phyloP scores from a whole-genome alignment of 2,797 vertebrate species.

The Poeciliopsis paucimaculata region DNA sequence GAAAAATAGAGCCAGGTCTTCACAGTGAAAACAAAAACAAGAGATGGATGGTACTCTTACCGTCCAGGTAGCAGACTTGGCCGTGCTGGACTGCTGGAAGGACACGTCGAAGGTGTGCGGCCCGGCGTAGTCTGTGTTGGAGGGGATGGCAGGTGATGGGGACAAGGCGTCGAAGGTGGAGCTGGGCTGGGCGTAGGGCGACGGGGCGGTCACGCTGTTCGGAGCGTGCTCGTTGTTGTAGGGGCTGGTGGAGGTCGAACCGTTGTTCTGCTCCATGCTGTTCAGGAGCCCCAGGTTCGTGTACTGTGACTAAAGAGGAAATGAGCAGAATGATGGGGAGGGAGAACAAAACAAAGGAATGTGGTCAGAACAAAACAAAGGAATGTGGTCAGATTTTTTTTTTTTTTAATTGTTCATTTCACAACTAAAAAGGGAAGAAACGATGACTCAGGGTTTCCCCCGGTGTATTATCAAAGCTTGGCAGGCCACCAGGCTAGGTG shows the following conservation, averaged over 20 bases:
- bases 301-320: conserved; percentile 84
- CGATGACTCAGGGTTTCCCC: neutral
- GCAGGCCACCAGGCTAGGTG: too few species aligned
- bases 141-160: conserved; percentile 97
- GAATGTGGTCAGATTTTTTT: conserved; percentile 33
- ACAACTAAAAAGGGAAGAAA: neutral
- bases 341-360: conserved; percentile 3
- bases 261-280: conserved; percentile 97
- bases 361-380: conserved; percentile 21
- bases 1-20: neutral
- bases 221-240: conserved; percentile 95
- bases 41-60: conserved; percentile 79
- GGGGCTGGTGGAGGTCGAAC: conserved; percentile 96
- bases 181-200: conserved; percentile 97
- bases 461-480: too few species aligned
- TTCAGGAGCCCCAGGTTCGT: conserved; percentile 98
- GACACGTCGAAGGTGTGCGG: conserved; percentile 98
- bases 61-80: conserved; percentile 99
- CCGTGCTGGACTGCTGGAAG: conserved; percentile 98
- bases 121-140: conserved; percentile 99
- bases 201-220: conserved; percentile 94
- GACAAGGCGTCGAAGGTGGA: conserved; percentile 97
- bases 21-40: neutral
- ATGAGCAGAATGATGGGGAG: neutral
- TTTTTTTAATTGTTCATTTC: neutral